These are phyloP conservation scores for Agapornis roseicollis DNA, from an alignment of 2,113 vertebrate species.

Conservation along the genomic window DNA sequence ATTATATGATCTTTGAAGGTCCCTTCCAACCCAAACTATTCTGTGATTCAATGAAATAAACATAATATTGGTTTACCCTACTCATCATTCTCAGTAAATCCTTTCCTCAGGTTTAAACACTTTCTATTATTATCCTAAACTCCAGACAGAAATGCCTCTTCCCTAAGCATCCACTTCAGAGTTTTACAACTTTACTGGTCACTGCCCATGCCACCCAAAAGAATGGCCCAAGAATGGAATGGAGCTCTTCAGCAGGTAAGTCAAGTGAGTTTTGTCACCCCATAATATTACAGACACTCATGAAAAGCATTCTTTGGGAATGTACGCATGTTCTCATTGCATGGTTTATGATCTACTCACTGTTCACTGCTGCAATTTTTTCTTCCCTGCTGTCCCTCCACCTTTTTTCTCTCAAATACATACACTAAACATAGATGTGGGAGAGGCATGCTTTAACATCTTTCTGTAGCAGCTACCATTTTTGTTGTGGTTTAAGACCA, in stretches of 20 bases:
- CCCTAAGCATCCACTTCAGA: not conserved
- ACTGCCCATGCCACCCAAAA: not conserved
- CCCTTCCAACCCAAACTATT: not conserved
- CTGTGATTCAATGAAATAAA: not conserved
- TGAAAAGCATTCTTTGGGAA: not conserved
- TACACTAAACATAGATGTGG: not conserved
- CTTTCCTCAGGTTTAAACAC: not conserved
- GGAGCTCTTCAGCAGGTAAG: not conserved
- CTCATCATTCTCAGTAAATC: not conserved
- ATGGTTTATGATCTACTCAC: not conserved
- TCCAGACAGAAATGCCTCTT: not conserved
- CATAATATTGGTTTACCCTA: not conserved
- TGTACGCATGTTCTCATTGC: not conserved
- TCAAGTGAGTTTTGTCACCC: not conserved
- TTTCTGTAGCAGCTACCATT: not conserved
- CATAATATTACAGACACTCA: not conserved
- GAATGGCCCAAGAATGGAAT: not conserved
- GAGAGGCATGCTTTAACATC: not conserved
- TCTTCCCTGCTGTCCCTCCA: not conserved
- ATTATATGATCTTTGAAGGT: not conserved
- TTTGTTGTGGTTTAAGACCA: not conserved
- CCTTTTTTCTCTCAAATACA: not conserved
- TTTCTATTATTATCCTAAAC: not conserved
- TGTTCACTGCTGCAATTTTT: not conserved
- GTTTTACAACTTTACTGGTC: not conserved